A percentile compares a stretch with the other conserved stretches of the same genome.
Evolutionary conservation across 2,797 vertebrate species (phyloP).

Genomic region (Cyclura pinguis): DNA sequence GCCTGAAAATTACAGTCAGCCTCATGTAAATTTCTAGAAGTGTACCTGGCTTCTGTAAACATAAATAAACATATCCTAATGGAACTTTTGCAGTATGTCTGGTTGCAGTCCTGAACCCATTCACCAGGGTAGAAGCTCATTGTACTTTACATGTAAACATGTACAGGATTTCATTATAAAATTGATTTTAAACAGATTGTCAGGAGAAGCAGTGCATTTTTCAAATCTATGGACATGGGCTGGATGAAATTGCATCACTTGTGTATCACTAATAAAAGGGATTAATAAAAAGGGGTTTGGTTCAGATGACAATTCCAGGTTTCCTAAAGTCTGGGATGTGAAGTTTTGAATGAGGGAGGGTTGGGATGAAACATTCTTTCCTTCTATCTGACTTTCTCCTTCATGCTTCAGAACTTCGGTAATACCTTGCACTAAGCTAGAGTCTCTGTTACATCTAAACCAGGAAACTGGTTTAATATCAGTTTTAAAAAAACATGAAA

Average conservation of each 20-base stretch:
- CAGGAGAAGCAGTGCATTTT: background rate
- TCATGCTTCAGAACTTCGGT: background rate
- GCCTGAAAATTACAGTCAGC: background rate
- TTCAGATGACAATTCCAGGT: background rate
- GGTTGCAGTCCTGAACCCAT: background rate
- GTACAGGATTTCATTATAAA: background rate
- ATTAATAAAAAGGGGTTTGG: background rate
- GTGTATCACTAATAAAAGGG: background rate
- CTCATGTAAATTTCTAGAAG: background rate
- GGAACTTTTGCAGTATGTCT: background rate
- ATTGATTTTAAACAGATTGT: background rate
- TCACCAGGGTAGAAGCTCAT: background rate
- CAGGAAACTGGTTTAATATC: background rate
- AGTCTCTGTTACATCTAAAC: background rate
- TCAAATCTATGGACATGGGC: background rate
- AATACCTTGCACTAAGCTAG: background rate
- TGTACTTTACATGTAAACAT: background rate
- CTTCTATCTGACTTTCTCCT: background rate
- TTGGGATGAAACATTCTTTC: background rate
- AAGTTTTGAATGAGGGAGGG: background rate
- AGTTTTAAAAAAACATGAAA: background rate
- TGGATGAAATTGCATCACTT: background rate
- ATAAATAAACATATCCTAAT: background rate
- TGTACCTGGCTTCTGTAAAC: background rate
- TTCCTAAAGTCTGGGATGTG: background rate